These are phyloP conservation scores for Orchesellides sinensis DNA, from an alignment of 2,888 invertebrate species.

Conservation along the genomic window DNA sequence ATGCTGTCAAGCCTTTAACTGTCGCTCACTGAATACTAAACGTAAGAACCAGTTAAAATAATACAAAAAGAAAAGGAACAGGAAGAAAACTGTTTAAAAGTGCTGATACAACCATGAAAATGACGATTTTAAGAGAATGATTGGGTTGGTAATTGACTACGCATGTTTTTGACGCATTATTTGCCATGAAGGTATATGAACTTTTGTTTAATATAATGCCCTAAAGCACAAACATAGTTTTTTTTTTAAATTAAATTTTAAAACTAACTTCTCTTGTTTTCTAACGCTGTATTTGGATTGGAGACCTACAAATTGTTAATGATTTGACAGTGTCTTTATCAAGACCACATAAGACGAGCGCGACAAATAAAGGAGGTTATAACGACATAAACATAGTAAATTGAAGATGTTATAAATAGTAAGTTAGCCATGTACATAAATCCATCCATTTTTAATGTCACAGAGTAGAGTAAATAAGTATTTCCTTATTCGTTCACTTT, in stretches of 20 bases:
- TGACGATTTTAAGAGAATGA: constrained; percentile 10
- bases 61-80: background rate
- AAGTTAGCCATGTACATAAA: too few species aligned
- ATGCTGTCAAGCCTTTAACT: constrained; percentile 53
- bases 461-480: too few species aligned
- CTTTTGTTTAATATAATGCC: background rate
- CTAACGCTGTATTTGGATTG: too few species aligned
- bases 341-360: too few species aligned
- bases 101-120: constrained; percentile 48
- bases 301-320: constrained; percentile 65
- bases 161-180: too few species aligned
- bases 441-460: too few species aligned
- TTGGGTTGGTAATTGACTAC: too few species aligned
- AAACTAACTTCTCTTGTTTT: constrained; percentile 11
- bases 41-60: background rate
- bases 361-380: too few species aligned
- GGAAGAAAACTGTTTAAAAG: constrained; percentile 30
- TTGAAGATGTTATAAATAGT: too few species aligned
- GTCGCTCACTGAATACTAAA: background rate
- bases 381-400: too few species aligned
- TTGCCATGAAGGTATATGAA: background rate
- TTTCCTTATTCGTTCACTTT: background rate
- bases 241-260: too few species aligned
- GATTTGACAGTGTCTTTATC: background rate
- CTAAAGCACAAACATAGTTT: too few species aligned